Percentiles rank a stretch among this genome's conserved stretches.
phyloP scores from a whole-genome alignment of 2,797 vertebrate species.

The Oreochromis mossambicus region DNA sequence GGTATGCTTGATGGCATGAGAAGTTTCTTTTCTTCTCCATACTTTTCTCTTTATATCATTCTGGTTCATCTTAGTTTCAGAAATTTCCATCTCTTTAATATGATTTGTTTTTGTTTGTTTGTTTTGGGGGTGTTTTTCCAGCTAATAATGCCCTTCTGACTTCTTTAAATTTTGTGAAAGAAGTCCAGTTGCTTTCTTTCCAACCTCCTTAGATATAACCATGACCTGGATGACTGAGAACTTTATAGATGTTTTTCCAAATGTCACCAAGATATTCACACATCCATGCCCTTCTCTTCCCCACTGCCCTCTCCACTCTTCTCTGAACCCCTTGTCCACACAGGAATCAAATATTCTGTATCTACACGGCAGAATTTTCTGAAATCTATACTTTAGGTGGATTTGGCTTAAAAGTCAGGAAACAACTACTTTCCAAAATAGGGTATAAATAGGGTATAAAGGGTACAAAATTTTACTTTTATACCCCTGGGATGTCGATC shows the following conservation, averaged over 20 bases:
- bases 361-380: background rate
- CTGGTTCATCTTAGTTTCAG: background rate
- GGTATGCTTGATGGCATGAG: background rate
- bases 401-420: background rate
- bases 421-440: background rate
- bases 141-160: background rate
- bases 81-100: background rate
- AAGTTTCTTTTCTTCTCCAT: background rate
- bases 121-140: background rate
- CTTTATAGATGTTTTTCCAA: background rate
- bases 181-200: background rate
- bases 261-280: background rate
- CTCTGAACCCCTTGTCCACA: background rate
- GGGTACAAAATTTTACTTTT: background rate
- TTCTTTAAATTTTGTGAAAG: background rate
- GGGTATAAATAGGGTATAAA: background rate
- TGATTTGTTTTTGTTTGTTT: background rate
- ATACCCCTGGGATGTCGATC: background rate
- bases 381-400: background rate
- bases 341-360: background rate
- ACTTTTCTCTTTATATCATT: background rate
- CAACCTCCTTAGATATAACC: background rate
- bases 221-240: background rate
- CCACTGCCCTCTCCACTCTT: background rate
- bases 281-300: background rate